phyloP scores from a whole-genome alignment of 1,140 invertebrate genomes.

The Procambarus virginalis region DNA sequence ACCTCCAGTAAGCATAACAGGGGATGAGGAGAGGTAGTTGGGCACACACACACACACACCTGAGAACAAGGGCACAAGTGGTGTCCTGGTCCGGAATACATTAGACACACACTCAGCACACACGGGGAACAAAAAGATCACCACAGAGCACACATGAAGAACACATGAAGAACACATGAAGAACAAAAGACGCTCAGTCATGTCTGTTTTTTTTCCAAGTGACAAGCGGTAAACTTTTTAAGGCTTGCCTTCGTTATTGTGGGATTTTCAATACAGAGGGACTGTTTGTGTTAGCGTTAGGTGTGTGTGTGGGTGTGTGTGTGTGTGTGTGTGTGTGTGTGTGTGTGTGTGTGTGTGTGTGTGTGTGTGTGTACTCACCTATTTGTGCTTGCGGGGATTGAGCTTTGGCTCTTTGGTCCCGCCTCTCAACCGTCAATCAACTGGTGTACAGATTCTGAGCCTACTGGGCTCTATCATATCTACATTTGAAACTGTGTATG shows the following conservation, averaged over 20 bases:
- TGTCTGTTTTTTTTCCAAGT: too few relatives aligned
- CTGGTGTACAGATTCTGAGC: neutral
- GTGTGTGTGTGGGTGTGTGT: neutral
- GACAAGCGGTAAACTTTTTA: too few relatives aligned
- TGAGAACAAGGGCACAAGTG: neutral
- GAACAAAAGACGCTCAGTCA: neutral
- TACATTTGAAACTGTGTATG: too few relatives aligned
- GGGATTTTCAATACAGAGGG: too few relatives aligned
- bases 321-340: neutral
- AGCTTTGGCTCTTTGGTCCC: neutral
- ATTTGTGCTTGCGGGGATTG: neutral
- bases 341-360: too few relatives aligned
- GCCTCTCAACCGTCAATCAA: neutral
- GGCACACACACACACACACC: neutral
- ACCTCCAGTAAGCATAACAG: too few relatives aligned
- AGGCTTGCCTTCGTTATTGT: too few relatives aligned
- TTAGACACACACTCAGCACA: neutral
- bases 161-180: neutral
- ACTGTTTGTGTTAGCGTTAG: neutral
- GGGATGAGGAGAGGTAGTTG: neutral
- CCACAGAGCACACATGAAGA: neutral
- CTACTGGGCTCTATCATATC: neutral
- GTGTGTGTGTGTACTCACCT: neutral
- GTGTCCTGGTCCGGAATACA: neutral
- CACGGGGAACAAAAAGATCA: neutral